Percentiles rank a stretch among this genome's conserved stretches.
These are phyloP conservation scores for Todiramphus saurophagus DNA, from an alignment of 2,113 vertebrate species.

Conservation along the genomic window DNA sequence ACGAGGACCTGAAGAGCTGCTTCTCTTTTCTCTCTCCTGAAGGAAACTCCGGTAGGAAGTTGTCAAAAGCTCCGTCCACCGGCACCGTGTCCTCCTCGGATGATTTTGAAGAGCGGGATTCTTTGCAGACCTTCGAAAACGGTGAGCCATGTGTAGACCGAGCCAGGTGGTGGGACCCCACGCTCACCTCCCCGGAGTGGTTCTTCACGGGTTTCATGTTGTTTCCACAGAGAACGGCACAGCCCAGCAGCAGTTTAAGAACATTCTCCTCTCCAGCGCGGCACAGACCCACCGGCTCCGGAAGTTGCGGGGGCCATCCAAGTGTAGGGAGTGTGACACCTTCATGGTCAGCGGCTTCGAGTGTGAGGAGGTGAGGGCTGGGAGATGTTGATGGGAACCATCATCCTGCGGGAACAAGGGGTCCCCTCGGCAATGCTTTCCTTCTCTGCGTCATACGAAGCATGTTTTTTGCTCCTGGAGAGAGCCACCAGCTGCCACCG, in stretches of 20 bases:
- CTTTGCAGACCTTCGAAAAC: conserved; percentile 61
- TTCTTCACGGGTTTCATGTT: too few species aligned
- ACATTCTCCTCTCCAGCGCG: conserved; percentile 75
- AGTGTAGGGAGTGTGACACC: conserved; percentile 91
- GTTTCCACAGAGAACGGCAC: conserved; percentile 63
- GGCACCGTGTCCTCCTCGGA: conserved; percentile 87
- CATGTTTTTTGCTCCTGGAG: background rate
- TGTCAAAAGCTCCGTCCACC: conserved; percentile 77
- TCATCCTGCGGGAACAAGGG: accelerated
- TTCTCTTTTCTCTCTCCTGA: background rate
- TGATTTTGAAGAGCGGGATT: conserved; percentile 86
- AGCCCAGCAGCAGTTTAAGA: conserved; percentile 59
- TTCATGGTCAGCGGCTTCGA: conserved; percentile 90
- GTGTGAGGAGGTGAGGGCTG: conserved; percentile 87
- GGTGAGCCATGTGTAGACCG: conserved; percentile 42
- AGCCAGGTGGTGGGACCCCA: accelerated
- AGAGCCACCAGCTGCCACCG: too few species aligned
- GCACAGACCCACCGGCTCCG: conserved; percentile 85
- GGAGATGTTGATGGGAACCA: too few species aligned
- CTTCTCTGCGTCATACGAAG: too few species aligned
- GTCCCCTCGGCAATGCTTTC: too few species aligned
- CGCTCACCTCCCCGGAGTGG: accelerated
- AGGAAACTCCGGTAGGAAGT: conserved; percentile 62
- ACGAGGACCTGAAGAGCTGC: accelerated
- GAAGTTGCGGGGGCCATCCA: conserved; percentile 85